Conservation (phyloP, 1,140 invertebrate species). For the Acromyrmex heyeri region DNA sequence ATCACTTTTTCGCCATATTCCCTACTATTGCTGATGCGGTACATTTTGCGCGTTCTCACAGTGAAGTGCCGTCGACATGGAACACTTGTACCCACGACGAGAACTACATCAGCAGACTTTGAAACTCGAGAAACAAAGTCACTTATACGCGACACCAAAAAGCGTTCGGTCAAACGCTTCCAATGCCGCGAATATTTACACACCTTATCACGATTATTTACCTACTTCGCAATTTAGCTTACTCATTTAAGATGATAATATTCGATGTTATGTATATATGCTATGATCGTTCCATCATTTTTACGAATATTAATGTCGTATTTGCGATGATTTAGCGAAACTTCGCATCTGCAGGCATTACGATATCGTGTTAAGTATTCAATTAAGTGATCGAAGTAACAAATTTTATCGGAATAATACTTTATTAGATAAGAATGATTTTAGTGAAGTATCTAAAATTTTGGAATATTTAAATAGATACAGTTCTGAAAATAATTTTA, state of each 20-base stretch:
- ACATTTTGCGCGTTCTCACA: slow-evolving; percentile 86
- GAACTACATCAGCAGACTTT: slow-evolving; percentile 80
- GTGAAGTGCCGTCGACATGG: slow-evolving; percentile 72
- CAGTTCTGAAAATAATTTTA: no score
- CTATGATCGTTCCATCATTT: background rate
- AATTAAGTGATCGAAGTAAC: background rate
- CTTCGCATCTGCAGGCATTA: background rate
- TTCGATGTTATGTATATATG: background rate
- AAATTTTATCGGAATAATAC: background rate
- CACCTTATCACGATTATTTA: slow-evolving; percentile 1
- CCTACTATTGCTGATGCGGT: slow-evolving; percentile 92
- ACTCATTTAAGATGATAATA: background rate
- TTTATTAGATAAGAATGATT: background rate
- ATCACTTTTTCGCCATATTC: slow-evolving; percentile 88
- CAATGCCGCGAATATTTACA: slow-evolving; percentile 20
- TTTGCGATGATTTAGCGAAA: background rate
- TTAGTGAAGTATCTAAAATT: no score
- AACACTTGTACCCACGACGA: slow-evolving; percentile 74
- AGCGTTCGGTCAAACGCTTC: background rate
- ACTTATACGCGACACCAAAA: background rate
- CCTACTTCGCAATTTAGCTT: background rate
- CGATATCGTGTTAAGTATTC: background rate
- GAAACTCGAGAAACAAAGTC: slow-evolving; percentile 21
- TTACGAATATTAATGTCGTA: background rate
- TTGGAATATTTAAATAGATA: no score